Conservation (phyloP, 2,113 vertebrate species). For the Campylorhamphus procurvoides region DNA sequence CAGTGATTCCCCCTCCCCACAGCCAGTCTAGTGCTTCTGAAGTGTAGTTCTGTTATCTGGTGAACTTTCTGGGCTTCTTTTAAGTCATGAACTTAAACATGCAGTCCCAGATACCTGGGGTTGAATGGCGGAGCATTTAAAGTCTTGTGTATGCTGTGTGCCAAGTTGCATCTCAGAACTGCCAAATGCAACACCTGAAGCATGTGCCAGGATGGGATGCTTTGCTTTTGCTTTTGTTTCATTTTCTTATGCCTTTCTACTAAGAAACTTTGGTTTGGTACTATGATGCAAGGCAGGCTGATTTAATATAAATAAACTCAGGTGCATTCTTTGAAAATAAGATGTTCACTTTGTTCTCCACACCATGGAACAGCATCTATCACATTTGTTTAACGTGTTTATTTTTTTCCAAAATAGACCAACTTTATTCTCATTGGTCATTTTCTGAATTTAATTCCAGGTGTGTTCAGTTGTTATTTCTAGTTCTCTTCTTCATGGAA, state of each 20-base stretch:
- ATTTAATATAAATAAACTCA: neutral
- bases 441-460: neutral
- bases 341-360: neutral
- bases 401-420: neutral
- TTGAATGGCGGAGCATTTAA: neutral
- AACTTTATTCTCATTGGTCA: neutral
- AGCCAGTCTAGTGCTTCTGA: neutral
- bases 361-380: neutral
- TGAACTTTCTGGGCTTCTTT: neutral
- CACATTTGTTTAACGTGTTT: neutral
- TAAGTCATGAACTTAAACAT: neutral
- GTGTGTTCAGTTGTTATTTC: neutral
- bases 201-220: neutral
- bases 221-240: neutral
- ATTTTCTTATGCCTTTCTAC: neutral
- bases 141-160: neutral
- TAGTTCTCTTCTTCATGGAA: neutral
- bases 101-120: accelerated
- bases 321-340: neutral
- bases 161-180: neutral
- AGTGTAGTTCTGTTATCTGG: neutral
- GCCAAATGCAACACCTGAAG: neutral
- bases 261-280: neutral
- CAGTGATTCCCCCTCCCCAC: neutral
- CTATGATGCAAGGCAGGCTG: neutral